Evolutionary conservation across 2,113 vertebrate genomes (phyloP), one percentile per base, ranked within the genome.

Genomic region (Amazona vittata): DNA sequence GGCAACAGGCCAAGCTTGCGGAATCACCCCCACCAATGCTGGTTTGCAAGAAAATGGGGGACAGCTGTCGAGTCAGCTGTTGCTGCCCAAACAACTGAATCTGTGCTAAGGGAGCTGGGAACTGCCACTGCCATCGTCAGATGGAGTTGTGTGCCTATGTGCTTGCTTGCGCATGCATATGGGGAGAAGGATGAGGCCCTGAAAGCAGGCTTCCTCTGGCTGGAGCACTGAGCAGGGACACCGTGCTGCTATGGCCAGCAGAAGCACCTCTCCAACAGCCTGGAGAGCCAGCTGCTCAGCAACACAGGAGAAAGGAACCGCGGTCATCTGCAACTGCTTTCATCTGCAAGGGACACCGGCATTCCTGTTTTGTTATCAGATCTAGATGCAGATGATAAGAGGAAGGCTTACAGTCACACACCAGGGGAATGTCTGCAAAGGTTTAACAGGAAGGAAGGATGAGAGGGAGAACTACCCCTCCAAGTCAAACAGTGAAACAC

Each of bases 111-210:
- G 0, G 11, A 33, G 65, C 39, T 26, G 31, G 67, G 62, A 87
- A 53, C 26, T 10, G 39, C 55, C 47, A 10, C 2, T 33, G 29
- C 8, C 49, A 21, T 10, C 3, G 0, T 20, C 62, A 33, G 3
- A 16, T 0, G 0, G 22, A 44, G 46, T 28, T 35, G 41, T 2
- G 2, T 22, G 62, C 17, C 15, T 8, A 6, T 2, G 5, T 7
- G 43, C 20, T 59, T 20, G 46, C 26, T 15, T 6, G 1, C 0
- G 5, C 0, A 3, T 7, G 17, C 4, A 2, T 17, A 16, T 0
- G 1, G 47, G 33, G 33, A 69, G 55, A 39, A 26, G 39, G 46
- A 62, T 4, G 6, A 76, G 35, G 24, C 24, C n/a, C 62, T 2
- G 8, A 67, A 15, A 70, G 25, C 37, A 41, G 11, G 17, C 14